A percentile compares a stretch with the other conserved stretches of the same genome.
These are phyloP conservation scores for Drosophila leontia DNA, from an alignment of 1,140 invertebrate species.

Conservation along the genomic window DNA sequence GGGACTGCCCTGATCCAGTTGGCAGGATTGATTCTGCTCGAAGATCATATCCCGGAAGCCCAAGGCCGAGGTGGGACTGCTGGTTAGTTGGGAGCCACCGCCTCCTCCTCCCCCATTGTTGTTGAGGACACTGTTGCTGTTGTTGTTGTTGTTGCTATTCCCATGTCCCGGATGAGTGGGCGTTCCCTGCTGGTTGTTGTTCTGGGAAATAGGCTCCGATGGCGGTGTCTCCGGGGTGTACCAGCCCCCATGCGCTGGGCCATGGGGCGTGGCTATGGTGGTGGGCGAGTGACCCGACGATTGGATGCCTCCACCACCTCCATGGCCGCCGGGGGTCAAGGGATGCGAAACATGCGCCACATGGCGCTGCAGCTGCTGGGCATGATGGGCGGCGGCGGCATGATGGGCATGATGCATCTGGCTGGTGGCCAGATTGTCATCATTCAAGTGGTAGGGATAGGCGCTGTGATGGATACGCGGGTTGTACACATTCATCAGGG, in stretches of 20 bases:
- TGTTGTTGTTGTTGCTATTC: slow-evolving; percentile 53
- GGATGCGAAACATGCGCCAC: slow-evolving; percentile 77
- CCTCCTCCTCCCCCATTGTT: slow-evolving; percentile 37
- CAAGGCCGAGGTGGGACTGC: slow-evolving; percentile 71
- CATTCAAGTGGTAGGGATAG: slow-evolving; percentile 84
- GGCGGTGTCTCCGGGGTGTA: slow-evolving; percentile 84
- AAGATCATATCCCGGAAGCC: slow-evolving; percentile 85
- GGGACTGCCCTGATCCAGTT: slow-evolving; percentile 84
- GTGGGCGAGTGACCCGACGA: slow-evolving; percentile 80
- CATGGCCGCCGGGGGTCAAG: slow-evolving; percentile 67
- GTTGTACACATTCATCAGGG: slow-evolving; percentile 85
- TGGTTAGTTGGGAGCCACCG: slow-evolving; percentile 52
- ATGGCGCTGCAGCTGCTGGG: slow-evolving; percentile 71
- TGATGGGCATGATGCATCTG: slow-evolving; percentile 80
- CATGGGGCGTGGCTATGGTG: slow-evolving; percentile 80
- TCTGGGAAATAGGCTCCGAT: slow-evolving; percentile 70
- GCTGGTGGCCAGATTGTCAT: slow-evolving; percentile 77
- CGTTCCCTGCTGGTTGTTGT: slow-evolving; percentile 55
- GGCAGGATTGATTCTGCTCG: slow-evolving; percentile 83
- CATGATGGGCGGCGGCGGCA: slow-evolving; percentile 78
- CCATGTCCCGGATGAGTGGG: slow-evolving; percentile 61
- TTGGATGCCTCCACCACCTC: slow-evolving; percentile 61
- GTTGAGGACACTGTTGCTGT: slow-evolving; percentile 34
- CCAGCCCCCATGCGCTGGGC: slow-evolving; percentile 83
- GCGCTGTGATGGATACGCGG: slow-evolving; percentile 83